These are phyloP conservation scores for Troides helena DNA, from an alignment of 2,888 invertebrate genomes.

Conservation along the genomic window DNA sequence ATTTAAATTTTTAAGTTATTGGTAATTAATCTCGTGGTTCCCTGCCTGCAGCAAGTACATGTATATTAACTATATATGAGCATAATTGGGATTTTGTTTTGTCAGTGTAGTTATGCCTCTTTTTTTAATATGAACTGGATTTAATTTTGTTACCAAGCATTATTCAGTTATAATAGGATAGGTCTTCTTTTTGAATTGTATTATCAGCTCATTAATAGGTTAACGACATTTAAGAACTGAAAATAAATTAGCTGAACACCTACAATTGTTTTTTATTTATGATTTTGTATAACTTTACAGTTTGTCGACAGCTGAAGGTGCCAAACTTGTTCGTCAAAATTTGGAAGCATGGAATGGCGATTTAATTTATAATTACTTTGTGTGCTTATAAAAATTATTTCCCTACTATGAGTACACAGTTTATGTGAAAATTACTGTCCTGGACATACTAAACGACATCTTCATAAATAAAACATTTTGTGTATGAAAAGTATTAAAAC, in stretches of 20 bases:
- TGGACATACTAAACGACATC: too few relatives aligned
- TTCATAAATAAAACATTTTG: too few relatives aligned
- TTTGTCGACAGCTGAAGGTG: too few relatives aligned
- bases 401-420: too few relatives aligned
- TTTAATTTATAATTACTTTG: too few relatives aligned
- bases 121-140: slow-evolving; percentile 76
- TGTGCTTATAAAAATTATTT: too few relatives aligned
- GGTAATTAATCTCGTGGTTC: slow-evolving; percentile 45
- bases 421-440: too few relatives aligned
- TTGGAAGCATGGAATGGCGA: too few relatives aligned
- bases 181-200: slow-evolving; percentile 76
- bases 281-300: too few relatives aligned
- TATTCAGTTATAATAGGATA: slow-evolving; percentile 78
- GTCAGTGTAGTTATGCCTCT: slow-evolving; percentile 69
- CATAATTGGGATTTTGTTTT: slow-evolving; percentile 70
- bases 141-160: slow-evolving; percentile 79
- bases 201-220: slow-evolving; percentile 80
- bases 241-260: slow-evolving; percentile 79
- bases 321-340: too few relatives aligned
- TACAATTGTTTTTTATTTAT: slow-evolving; percentile 34
- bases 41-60: slow-evolving; percentile 28
- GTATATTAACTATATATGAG: slow-evolving; percentile 39
- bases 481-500: too few relatives aligned
- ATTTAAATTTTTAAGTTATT: slow-evolving; percentile 75
- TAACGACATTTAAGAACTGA: slow-evolving; percentile 81